Conservation (phyloP, 2,888 invertebrate species). For the Lasioglossum malachurum region DNA sequence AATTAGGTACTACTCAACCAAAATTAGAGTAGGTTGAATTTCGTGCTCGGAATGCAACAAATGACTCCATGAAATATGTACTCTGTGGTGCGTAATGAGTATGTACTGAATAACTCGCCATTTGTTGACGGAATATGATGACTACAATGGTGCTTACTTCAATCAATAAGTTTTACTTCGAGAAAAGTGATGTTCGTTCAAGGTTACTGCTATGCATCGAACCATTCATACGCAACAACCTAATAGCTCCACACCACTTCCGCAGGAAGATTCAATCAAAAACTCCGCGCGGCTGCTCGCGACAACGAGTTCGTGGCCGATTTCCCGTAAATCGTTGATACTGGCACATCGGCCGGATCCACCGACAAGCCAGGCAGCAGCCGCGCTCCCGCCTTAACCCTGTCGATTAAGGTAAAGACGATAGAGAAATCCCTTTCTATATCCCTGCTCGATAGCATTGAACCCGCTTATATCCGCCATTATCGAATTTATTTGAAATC, state of each 20-base stretch:
- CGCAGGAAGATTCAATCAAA: not conserved
- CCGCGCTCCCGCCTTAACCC: slow-evolving; percentile 38
- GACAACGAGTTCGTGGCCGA: not conserved
- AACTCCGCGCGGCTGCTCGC: not conserved
- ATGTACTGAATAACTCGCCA: too few relatives aligned
- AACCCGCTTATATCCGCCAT: slow-evolving; percentile 66
- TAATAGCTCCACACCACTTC: not conserved
- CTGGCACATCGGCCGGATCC: slow-evolving; percentile 28
- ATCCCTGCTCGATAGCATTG: slow-evolving; percentile 44
- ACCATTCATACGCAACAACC: too few relatives aligned
- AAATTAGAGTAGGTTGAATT: too few relatives aligned
- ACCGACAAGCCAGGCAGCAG: slow-evolving; percentile 43
- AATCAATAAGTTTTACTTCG: too few relatives aligned
- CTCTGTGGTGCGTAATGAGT: too few relatives aligned
- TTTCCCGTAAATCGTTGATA: slow-evolving; percentile 24
- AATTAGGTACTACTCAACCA: too few relatives aligned
- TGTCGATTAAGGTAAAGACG: slow-evolving; percentile 70
- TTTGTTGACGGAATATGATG: too few relatives aligned
- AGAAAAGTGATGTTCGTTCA: too few relatives aligned
- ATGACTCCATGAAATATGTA: too few relatives aligned
- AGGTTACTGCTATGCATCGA: too few relatives aligned
- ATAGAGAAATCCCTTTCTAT: slow-evolving; percentile 58
- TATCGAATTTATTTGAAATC: slow-evolving; percentile 77
- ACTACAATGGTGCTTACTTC: too few relatives aligned
- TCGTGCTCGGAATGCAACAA: too few relatives aligned